These are phyloP conservation scores for Dolichopus griseipennis DNA, from an alignment of 2,888 invertebrate species.

Conservation along the genomic window DNA sequence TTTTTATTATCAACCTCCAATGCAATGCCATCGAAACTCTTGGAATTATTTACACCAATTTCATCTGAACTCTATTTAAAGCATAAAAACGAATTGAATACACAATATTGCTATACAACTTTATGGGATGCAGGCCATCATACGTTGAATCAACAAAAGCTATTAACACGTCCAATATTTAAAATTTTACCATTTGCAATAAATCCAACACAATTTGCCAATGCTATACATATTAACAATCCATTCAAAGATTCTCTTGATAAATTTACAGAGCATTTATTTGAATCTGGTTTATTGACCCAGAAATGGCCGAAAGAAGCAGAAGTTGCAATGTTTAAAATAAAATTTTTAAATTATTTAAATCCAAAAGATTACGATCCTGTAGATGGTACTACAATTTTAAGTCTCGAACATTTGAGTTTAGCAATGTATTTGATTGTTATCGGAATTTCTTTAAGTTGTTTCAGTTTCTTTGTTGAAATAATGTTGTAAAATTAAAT, in stretches of 20 bases:
- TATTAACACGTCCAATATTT: neutral
- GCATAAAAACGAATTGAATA: neutral
- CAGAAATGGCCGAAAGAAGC: neutral
- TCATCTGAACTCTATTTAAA: neutral
- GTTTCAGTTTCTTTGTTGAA: neutral
- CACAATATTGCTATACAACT: neutral
- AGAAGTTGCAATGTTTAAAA: neutral
- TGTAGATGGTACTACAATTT: neutral
- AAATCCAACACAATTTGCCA: neutral
- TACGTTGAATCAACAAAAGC: neutral
- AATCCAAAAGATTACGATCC: neutral
- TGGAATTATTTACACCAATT: neutral
- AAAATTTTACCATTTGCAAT: neutral
- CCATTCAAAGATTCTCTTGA: neutral
- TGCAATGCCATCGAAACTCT: neutral
- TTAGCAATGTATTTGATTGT: neutral
- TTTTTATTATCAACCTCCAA: neutral
- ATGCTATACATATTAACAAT: neutral
- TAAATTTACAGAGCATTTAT: neutral
- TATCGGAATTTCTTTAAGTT: neutral
- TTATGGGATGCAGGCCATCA: neutral
- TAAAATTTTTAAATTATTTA: neutral
- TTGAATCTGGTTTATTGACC: neutral
- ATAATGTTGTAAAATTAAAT: too few species aligned
- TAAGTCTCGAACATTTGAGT: neutral